phyloP scores from a whole-genome alignment of 2,888 invertebrate species.

The Trissoscelio sp. region DNA sequence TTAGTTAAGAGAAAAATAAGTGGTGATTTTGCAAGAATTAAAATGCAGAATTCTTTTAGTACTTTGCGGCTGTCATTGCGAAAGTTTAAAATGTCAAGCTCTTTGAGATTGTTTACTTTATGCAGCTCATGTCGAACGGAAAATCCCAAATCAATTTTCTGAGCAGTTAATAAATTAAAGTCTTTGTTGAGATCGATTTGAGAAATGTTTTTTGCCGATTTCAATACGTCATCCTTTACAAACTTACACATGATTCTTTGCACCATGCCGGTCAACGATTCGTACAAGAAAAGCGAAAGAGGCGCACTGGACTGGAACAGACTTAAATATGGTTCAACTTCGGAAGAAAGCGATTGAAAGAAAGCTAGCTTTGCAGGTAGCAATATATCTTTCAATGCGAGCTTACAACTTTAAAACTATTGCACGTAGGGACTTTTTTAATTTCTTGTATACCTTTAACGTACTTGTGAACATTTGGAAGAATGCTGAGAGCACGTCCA shows the following conservation, averaged over 20 bases:
- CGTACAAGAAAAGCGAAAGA: constrained; percentile 58
- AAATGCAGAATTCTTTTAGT: constrained; percentile 34
- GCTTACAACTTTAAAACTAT: constrained; percentile 56
- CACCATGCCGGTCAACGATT: constrained; percentile 2
- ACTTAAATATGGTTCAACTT: constrained; percentile 66
- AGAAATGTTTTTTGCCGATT: background rate
- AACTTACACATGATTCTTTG: constrained; percentile 39
- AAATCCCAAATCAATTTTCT: constrained; percentile 46
- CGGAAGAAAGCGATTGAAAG: constrained; percentile 52
- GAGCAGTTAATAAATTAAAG: constrained; percentile 1
- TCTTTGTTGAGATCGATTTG: constrained; percentile 35
- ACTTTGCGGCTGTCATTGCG: constrained; percentile 27
- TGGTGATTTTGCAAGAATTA: constrained; percentile 40
- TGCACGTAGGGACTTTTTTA: constrained; percentile 43
- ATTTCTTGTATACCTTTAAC: constrained; percentile 46
- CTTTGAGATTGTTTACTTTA: constrained; percentile 15
- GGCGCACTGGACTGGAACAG: constrained; percentile 64
- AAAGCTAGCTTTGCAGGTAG: constrained; percentile 61
- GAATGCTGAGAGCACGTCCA: constrained; percentile 63
- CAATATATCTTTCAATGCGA: constrained; percentile 50
- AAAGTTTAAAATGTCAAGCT: constrained; percentile 45
- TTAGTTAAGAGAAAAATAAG: constrained; percentile 27
- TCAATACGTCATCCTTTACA: constrained; percentile 46
- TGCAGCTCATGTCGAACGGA: constrained; percentile 26
- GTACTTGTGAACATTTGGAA: constrained; percentile 64